phyloP scores from a whole-genome alignment of 2,113 vertebrate species.

The Oreochromis spilurus region DNA sequence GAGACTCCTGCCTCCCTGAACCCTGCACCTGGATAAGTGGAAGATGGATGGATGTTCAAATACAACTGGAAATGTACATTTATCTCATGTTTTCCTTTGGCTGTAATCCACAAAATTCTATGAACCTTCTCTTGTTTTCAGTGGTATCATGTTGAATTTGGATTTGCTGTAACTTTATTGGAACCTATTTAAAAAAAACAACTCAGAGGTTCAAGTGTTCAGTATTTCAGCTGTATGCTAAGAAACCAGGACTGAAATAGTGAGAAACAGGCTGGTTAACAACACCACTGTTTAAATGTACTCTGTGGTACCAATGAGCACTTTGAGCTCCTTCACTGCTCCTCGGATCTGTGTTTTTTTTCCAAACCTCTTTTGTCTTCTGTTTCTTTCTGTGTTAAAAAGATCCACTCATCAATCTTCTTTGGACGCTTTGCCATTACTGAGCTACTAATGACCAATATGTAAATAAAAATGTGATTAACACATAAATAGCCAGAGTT shows the following conservation, averaged over 20 bases:
- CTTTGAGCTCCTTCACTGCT: background rate
- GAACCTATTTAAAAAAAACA: background rate
- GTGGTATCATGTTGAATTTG: background rate
- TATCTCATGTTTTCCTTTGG: rapidly evolving
- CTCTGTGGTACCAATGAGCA: rapidly evolving
- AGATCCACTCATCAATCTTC: background rate
- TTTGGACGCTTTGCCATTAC: background rate
- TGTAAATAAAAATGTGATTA: background rate
- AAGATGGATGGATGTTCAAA: background rate
- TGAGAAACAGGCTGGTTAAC: background rate
- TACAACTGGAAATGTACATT: background rate
- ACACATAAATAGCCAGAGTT: background rate
- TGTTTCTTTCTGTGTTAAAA: background rate
- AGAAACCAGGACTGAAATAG: background rate
- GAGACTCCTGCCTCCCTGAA: rapidly evolving
- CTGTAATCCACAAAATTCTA: background rate
- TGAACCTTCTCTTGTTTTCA: background rate
- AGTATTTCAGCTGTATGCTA: background rate
- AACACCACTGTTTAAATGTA: background rate
- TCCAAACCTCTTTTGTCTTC: background rate
- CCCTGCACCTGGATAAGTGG: background rate
- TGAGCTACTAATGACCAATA: background rate
- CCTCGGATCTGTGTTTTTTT: background rate
- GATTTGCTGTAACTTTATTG: background rate
- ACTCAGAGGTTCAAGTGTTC: background rate